Evolutionary conservation across 2,888 invertebrate genomes (phyloP).

Genomic region (Ormyrus pomaceus): DNA sequence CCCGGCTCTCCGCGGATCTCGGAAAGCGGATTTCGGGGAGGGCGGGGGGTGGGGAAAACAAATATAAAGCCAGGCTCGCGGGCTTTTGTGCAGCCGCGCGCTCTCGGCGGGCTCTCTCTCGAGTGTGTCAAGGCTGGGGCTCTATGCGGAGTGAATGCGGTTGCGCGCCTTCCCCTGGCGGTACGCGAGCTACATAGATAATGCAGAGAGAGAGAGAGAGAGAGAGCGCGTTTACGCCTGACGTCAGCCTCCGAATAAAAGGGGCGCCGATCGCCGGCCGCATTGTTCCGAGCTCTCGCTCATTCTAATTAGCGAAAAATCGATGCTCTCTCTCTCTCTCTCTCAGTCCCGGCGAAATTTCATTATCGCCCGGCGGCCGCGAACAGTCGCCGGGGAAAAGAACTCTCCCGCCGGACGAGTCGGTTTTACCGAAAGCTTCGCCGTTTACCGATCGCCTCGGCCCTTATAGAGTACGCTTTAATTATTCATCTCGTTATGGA

Average conservation of each 20-base stretch:
- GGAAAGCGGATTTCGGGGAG: slow-evolving; percentile 14
- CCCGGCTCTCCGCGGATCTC: too few relatives aligned
- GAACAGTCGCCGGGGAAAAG: too few relatives aligned
- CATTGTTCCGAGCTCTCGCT: too few relatives aligned
- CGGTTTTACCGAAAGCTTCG: too few relatives aligned
- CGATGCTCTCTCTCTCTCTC: too few relatives aligned
- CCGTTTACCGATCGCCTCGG: too few relatives aligned
- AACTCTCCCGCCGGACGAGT: too few relatives aligned
- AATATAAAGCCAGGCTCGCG: slow-evolving; percentile 6
- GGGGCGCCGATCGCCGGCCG: not conserved
- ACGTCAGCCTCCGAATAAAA: slow-evolving; percentile 17
- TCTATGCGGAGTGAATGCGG: slow-evolving; percentile 37
- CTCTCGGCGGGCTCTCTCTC: not conserved
- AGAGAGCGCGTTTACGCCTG: not conserved
- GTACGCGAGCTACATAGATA: not conserved
- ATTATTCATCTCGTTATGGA: too few relatives aligned
- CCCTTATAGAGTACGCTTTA: too few relatives aligned
- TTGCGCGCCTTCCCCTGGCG: slow-evolving; percentile 5
- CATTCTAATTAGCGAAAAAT: too few relatives aligned
- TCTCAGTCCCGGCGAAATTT: too few relatives aligned
- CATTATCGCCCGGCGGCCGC: too few relatives aligned
- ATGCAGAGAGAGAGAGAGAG: not conserved
- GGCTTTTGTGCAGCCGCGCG: slow-evolving; percentile 35
- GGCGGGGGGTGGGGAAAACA: slow-evolving; percentile 14
- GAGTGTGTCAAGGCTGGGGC: slow-evolving; percentile 52